Evolutionary conservation across 2,888 invertebrate species (phyloP), one percentile per base, ranked within the genome.

Genomic region (Mechanitis mazaeus): DNA sequence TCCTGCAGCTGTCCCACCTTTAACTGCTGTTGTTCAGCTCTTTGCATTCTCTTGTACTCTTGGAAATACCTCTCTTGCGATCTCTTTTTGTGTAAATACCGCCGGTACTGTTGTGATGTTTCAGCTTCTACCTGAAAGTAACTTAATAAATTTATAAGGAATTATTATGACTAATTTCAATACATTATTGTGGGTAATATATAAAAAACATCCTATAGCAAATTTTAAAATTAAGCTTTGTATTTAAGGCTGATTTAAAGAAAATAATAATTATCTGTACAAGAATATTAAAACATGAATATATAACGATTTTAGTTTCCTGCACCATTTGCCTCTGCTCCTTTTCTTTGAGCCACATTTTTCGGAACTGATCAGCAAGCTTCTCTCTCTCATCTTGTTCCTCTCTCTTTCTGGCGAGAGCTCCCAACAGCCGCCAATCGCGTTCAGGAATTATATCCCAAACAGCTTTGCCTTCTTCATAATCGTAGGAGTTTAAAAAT

Each of bases 271-370:
- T 20, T 20, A 20, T 20, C 20, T 20, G 28, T 35, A 35, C n/a
- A 33, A 33, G 45, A 33, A 33, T 31, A 5, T 31, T 33, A 55
- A 54, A 45, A 11, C 33, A 45, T 55, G 42, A 42, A 42, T 42
- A 11, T 42, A 42, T 9, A 9, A 42, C 9, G 42, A 9, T 42
- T 11, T 9, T 9, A 42, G 7, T 42, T 42, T 42, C 42, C 9
- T 9, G 31, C 54, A 68, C 69, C 57, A 60, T 54, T 57, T 68
- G 63, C 35, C 84, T 77, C 54, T 85, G 80, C 60, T 82, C 79
- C 56, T 84, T 85, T 70, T 91, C 91, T 65, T 81, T 81, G 69
- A 85, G 80, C 91, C 92, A 92, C 76, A 91, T 73, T 67, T 78
- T 79, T 67, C 85, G 81, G 70, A 91, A 91, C 72, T 87, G 80